phyloP scores from a whole-genome alignment of 2,888 invertebrate genomes.

The Idaea aversata region DNA sequence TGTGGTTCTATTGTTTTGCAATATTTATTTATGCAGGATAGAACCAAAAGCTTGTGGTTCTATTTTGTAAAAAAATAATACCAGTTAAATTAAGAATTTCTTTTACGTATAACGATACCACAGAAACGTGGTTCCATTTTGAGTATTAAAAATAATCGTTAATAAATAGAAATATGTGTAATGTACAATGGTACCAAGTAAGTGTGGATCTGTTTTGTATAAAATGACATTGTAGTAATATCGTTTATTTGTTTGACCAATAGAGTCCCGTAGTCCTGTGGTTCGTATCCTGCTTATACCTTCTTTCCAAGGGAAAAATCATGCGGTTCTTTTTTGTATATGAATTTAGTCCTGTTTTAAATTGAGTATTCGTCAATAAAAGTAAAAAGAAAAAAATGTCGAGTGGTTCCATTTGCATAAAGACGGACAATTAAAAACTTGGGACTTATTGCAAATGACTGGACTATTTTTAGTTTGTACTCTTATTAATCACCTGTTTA shows the following conservation, averaged over 20 bases:
- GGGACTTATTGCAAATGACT: too few species aligned
- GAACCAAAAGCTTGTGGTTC: too few species aligned
- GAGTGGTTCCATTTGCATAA: constrained; percentile 14
- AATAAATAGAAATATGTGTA: constrained; percentile 13
- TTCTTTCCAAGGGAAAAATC: too few species aligned
- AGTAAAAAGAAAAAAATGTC: constrained; percentile 11
- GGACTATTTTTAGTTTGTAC: too few species aligned
- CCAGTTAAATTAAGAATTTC: too few species aligned
- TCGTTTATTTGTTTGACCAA: constrained; percentile 14
- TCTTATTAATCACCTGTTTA: too few species aligned
- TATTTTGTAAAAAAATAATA: too few species aligned
- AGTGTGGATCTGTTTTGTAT: constrained; percentile 16
- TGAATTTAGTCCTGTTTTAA: constrained; percentile 13
- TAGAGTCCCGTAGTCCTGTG: constrained; percentile 11
- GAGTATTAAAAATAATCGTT: constrained; percentile 13
- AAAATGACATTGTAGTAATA: constrained; percentile 14
- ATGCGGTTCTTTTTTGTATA: constrained; percentile 16
- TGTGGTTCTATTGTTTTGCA: constrained; percentile 12
- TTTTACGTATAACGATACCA: too few species aligned
- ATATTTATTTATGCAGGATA: too few species aligned
- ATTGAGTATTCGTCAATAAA: constrained; percentile 13
- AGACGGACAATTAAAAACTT: constrained; percentile 10
- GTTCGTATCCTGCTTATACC: constrained; percentile 11
- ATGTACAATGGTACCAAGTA: constrained; percentile 15
- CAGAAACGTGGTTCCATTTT: constrained; percentile 13